These are phyloP conservation scores for Timema cristinae DNA, from an alignment of 2,888 invertebrate species.

Conservation along the genomic window DNA sequence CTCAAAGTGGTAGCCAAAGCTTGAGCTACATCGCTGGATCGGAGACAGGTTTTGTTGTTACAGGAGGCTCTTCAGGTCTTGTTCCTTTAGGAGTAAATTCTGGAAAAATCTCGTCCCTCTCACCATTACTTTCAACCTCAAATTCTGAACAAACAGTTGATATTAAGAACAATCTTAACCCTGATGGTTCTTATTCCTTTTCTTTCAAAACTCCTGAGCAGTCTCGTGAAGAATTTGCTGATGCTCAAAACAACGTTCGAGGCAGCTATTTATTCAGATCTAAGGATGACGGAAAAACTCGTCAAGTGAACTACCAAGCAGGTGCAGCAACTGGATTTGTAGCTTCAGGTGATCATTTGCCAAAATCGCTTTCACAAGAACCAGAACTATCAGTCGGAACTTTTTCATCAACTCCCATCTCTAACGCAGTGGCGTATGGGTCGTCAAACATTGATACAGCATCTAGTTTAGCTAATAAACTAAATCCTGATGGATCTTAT, in stretches of 20 bases:
- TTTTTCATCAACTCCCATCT: background rate
- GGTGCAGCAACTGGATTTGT: conserved; percentile 35
- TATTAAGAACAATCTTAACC: background rate
- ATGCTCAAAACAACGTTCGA: conserved; percentile 39
- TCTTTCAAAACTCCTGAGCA: conserved; percentile 40
- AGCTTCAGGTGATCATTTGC: conserved; percentile 35
- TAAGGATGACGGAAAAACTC: conserved; percentile 32
- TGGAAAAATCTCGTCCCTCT: background rate
- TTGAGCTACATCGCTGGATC: conserved; percentile 38
- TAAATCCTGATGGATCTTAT: conserved; percentile 35
- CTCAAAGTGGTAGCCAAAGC: conserved; percentile 18
- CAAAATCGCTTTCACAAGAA: conserved; percentile 17
- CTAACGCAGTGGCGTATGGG: background rate
- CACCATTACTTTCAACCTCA: background rate
- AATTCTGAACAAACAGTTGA: background rate
- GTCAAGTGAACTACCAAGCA: conserved; percentile 33
- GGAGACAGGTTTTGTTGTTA: conserved; percentile 38
- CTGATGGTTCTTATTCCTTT: conserved; percentile 40
- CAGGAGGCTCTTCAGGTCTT: conserved; percentile 34
- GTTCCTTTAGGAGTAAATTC: conserved; percentile 20
- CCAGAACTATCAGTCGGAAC: background rate
- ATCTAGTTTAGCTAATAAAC: conserved; percentile 3
- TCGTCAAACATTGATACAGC: background rate
- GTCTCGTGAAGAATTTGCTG: conserved; percentile 41
- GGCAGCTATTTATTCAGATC: conserved; percentile 33